A percentile compares a stretch with the other conserved stretches of the same genome.
These are phyloP conservation scores for Netta rufina DNA, from an alignment of 2,797 vertebrate genomes.

Conservation along the genomic window DNA sequence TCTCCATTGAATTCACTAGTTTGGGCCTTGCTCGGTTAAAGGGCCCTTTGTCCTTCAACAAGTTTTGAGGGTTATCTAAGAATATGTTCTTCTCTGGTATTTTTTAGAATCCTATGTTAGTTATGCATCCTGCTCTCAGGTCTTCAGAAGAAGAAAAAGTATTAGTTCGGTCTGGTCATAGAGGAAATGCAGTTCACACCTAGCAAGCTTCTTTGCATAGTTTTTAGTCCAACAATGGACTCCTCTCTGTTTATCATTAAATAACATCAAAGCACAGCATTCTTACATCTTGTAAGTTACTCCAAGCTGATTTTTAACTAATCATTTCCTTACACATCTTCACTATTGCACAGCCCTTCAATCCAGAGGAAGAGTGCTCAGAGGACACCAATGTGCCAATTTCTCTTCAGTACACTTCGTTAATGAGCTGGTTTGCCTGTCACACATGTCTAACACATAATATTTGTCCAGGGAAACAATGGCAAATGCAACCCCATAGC, in stretches of 20 bases:
- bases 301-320: conserved; percentile 43
- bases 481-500: background rate
- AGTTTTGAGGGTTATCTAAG: conserved; percentile 27
- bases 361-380: background rate
- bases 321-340: background rate
- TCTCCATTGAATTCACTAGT: background rate
- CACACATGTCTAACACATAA: background rate
- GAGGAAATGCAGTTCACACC: background rate
- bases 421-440: background rate
- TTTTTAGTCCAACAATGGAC: conserved; percentile 41
- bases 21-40: background rate
- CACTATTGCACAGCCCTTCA: background rate
- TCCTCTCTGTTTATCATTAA: conserved; percentile 57
- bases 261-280: conserved; percentile 53
- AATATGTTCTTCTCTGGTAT: background rate
- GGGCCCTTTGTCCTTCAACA: background rate
- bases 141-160: conserved; percentile 35
- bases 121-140: conserved; percentile 30
- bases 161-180: conserved; percentile 7
- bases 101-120: background rate
- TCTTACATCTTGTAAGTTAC: conserved; percentile 33
- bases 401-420: background rate
- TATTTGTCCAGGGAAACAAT: background rate
- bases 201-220: conserved; percentile 16
- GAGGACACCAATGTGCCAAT: background rate